phyloP scores from a whole-genome alignment of 2,797 vertebrate species.

The Coranthus polyacanthus region DNA sequence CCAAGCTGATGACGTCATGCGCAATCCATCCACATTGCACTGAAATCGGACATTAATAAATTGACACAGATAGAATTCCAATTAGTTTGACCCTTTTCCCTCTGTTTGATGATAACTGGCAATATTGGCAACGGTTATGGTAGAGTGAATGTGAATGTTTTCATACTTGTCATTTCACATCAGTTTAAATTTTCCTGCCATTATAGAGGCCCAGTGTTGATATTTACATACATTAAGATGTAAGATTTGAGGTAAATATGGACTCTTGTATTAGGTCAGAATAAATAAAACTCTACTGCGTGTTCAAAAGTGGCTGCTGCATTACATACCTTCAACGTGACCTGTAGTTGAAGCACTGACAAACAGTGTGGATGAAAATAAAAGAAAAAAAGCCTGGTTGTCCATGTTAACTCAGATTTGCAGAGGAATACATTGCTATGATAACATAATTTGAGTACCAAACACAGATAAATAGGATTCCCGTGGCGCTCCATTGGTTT shows the following conservation, averaged over 20 bases:
- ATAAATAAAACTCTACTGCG: not conserved
- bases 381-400: slow-evolving; percentile 17
- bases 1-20: too few relatives aligned
- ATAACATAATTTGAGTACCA: slow-evolving; percentile 47
- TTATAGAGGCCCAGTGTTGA: too few relatives aligned
- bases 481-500: slow-evolving; percentile 62
- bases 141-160: slow-evolving; percentile 11
- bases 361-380: slow-evolving; percentile 5
- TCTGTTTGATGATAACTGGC: slow-evolving; percentile 33
- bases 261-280: not conserved
- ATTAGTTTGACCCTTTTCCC: slow-evolving; percentile 37
- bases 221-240: too few relatives aligned
- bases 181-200: too few relatives aligned
- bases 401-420: slow-evolving; percentile 45
- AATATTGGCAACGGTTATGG: not conserved
- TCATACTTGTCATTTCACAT: not conserved
- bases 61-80: slow-evolving; percentile 20
- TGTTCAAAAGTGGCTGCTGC: not conserved
- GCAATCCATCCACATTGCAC: slow-evolving; percentile 19
- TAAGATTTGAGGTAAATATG: too few relatives aligned
- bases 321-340: not conserved
- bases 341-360: slow-evolving; percentile 5
- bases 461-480: slow-evolving; percentile 62
- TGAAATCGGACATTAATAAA: slow-evolving; percentile 32
- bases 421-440: slow-evolving; percentile 19